Conservation (phyloP, 2,888 invertebrate species). For the Drosophila dives region DNA sequence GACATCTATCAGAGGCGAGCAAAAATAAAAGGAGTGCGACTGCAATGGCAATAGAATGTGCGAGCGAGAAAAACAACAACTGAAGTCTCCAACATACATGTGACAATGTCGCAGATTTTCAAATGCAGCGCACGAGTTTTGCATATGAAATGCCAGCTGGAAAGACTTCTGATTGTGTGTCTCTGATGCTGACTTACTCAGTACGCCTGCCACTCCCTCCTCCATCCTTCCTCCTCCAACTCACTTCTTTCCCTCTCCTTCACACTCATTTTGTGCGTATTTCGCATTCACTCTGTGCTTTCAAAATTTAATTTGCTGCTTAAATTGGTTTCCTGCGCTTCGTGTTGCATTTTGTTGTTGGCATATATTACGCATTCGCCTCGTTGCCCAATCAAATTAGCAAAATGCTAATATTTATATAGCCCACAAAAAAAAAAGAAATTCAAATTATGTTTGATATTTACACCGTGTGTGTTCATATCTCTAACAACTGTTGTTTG, state of each 20-base stretch:
- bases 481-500: slow-evolving; percentile 28
- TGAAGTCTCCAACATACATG: slow-evolving; percentile 21
- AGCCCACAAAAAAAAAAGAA: slow-evolving; percentile 23
- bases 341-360: slow-evolving; percentile 33
- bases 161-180: slow-evolving; percentile 52
- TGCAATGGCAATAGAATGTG: not conserved
- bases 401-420: slow-evolving; percentile 64
- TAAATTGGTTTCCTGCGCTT: slow-evolving; percentile 18
- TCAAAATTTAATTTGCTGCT: slow-evolving; percentile 55
- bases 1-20: slow-evolving; percentile 38
- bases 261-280: not conserved
- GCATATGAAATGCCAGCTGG: slow-evolving; percentile 56
- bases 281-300: slow-evolving; percentile 26
- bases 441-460: slow-evolving; percentile 32
- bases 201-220: not conserved
- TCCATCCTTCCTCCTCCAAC: not conserved
- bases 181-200: slow-evolving; percentile 23
- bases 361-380: slow-evolving; percentile 49
- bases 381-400: slow-evolving; percentile 56
- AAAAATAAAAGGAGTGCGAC: not conserved
- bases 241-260: not conserved
- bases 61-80: slow-evolving; percentile 16
- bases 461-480: slow-evolving; percentile 9
- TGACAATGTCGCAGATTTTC: slow-evolving; percentile 72
- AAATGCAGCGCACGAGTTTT: slow-evolving; percentile 63